A percentile compares a stretch with the other conserved stretches of the same genome.
Conservation (phyloP, 2,888 invertebrate species). For the Drosophila recens region DNA sequence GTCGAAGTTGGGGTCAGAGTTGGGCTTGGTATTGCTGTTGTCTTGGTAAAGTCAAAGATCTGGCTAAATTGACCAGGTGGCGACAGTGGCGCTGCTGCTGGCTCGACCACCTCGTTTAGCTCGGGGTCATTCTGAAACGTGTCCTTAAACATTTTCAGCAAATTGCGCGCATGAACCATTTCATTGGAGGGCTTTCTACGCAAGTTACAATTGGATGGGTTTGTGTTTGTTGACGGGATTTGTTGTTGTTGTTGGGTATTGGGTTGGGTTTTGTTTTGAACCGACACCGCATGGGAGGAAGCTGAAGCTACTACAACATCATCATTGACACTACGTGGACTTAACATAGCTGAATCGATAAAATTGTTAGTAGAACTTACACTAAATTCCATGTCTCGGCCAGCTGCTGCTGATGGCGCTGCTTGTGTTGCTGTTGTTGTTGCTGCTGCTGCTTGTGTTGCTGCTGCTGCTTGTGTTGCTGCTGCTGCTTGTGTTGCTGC, state of each 20-base stretch:
- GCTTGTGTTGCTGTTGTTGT: constrained; percentile 3
- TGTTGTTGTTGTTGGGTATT: neutral
- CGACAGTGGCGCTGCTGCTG: constrained; percentile 21
- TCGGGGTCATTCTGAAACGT: constrained; percentile 82
- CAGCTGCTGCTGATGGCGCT: constrained; percentile 45
- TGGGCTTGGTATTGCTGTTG: constrained; percentile 12
- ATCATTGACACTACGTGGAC: constrained; percentile 60
- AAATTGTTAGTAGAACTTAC: constrained; percentile 84
- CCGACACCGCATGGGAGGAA: constrained; percentile 63
- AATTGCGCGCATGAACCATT: constrained; percentile 83
- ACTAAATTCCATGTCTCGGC: constrained; percentile 84
- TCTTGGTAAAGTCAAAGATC: constrained; percentile 69
- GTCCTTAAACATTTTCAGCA: constrained; percentile 83
- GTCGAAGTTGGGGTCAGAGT: constrained; percentile 11
- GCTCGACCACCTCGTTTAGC: constrained; percentile 67
- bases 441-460: constrained; percentile 3
- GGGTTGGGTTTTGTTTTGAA: constrained; percentile 28
- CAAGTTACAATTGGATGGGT: constrained; percentile 63
- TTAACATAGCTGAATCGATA: constrained; percentile 63
- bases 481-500: neutral
- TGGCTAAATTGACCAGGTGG: constrained; percentile 62
- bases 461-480: constrained; percentile 1
- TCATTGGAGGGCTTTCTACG: constrained; percentile 82
- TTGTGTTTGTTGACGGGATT: neutral
- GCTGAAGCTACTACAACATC: constrained; percentile 70